Conservation (phyloP, 2,888 invertebrate species). For the Bruchidius siliquastri region DNA sequence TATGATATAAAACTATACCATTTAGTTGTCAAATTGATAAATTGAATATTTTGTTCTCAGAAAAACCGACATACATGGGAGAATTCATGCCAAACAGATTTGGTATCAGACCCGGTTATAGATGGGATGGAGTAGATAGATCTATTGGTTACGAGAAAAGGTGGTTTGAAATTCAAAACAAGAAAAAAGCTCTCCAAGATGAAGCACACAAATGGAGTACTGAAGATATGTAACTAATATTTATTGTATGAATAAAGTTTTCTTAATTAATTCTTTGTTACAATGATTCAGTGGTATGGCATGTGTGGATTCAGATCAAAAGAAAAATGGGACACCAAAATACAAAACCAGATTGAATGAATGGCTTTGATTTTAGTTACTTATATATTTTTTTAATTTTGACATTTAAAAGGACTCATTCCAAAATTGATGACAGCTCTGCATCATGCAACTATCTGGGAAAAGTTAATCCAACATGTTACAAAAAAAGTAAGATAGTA, state of each 20-base stretch:
- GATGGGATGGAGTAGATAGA: constrained; percentile 98
- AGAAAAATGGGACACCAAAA: no score
- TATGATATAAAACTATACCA: constrained; percentile 22
- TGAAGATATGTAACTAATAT: constrained; percentile 73
- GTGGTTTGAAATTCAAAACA: constrained; percentile 74
- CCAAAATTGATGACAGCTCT: no score
- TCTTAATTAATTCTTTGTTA: neutral
- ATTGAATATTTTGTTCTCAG: constrained; percentile 46
- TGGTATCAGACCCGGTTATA: constrained; percentile 85
- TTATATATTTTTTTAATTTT: no score
- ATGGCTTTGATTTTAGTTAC: no score
- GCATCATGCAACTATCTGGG: no score
- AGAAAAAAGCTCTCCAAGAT: constrained; percentile 69
- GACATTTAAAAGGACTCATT: no score
- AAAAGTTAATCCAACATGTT: no score
- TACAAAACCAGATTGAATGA: no score
- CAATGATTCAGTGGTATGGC: no score
- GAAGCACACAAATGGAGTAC: constrained; percentile 93
- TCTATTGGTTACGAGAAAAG: constrained; percentile 94
- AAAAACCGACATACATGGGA: constrained; percentile 74
- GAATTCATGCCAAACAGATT: constrained; percentile 88
- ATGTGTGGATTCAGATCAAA: no score
- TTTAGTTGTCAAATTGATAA: no score
- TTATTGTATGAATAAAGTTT: neutral
- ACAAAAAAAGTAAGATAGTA: no score